phyloP scores from a whole-genome alignment of 2,797 vertebrate genomes.

The Helicolenus hilgendorfi region DNA sequence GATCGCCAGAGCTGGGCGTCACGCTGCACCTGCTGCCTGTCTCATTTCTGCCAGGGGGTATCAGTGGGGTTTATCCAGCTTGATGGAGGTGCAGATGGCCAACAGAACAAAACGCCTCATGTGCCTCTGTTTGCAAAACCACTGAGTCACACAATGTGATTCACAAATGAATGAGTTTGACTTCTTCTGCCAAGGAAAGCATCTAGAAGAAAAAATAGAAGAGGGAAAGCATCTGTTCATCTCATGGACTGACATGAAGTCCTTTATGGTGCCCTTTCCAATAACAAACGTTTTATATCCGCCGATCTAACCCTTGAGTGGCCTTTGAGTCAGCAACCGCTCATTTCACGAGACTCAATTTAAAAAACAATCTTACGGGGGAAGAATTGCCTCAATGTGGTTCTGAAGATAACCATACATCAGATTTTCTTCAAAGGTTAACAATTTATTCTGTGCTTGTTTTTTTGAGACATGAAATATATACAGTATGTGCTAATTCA shows the following conservation, averaged over 20 bases:
- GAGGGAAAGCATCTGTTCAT: conserved; percentile 50
- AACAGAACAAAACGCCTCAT: conserved; percentile 56
- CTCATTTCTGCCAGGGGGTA: conserved; percentile 61
- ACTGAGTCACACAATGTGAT: conserved; percentile 74
- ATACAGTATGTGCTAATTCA: neutral
- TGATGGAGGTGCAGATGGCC: conserved; percentile 76
- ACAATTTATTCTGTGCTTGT: neutral
- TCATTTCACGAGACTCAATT: neutral
- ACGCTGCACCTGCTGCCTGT: conserved; percentile 66
- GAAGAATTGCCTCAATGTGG: neutral
- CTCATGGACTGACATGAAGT: conserved; percentile 21
- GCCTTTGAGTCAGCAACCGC: neutral
- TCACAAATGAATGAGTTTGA: conserved; percentile 71
- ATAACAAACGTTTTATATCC: conserved; percentile 2
- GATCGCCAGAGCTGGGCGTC: conserved; percentile 61
- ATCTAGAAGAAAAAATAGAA: conserved; percentile 10
- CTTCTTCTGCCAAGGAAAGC: conserved; percentile 53
- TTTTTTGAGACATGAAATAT: neutral
- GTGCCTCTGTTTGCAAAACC: conserved; percentile 61
- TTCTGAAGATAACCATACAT: neutral
- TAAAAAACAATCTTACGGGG: neutral
- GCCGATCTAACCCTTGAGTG: neutral
- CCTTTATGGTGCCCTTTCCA: neutral
- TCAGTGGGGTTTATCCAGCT: conserved; percentile 68
- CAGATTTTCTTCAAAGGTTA: neutral